These are phyloP conservation scores for Lomographa bimaculata DNA, from an alignment of 2,888 invertebrate genomes.

Conservation along the genomic window DNA sequence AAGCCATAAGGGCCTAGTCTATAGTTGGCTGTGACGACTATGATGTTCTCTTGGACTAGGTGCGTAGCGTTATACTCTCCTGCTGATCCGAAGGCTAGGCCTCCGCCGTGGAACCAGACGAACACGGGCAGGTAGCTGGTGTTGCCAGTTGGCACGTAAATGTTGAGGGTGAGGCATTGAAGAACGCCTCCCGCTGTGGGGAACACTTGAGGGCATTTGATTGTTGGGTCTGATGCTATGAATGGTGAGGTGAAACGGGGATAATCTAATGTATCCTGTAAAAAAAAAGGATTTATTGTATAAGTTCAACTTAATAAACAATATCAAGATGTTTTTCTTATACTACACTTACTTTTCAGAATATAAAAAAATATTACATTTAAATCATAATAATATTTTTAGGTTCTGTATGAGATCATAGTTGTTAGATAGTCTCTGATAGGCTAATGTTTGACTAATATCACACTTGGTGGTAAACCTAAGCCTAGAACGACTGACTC, in stretches of 20 bases:
- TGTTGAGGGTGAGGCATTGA: slow-evolving; percentile 49
- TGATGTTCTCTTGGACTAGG: slow-evolving; percentile 48
- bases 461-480: too few species aligned
- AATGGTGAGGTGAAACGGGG: slow-evolving; percentile 46
- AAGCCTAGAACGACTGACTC: too few species aligned
- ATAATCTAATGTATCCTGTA: slow-evolving; percentile 43
- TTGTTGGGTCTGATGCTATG: slow-evolving; percentile 45
- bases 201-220: slow-evolving; percentile 49
- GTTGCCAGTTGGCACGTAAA: slow-evolving; percentile 45
- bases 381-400: too few species aligned
- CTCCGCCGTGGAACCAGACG: slow-evolving; percentile 67
- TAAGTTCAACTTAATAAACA: too few species aligned
- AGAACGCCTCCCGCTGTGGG: slow-evolving; percentile 35
- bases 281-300: slow-evolving; percentile 9
- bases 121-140: slow-evolving; percentile 47
- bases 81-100: slow-evolving; percentile 51
- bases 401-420: too few species aligned
- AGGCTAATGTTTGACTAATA: too few species aligned
- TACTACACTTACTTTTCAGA: too few species aligned
- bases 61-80: slow-evolving; percentile 51
- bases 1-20: slow-evolving; percentile 66
- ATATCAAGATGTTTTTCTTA: too few species aligned
- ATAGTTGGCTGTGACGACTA: slow-evolving; percentile 55
- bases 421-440: too few species aligned
- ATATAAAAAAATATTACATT: too few species aligned